Evolutionary conservation across 2,797 vertebrate genomes (phyloP).

Genomic region (Typhlichthys eigenmanni): DNA sequence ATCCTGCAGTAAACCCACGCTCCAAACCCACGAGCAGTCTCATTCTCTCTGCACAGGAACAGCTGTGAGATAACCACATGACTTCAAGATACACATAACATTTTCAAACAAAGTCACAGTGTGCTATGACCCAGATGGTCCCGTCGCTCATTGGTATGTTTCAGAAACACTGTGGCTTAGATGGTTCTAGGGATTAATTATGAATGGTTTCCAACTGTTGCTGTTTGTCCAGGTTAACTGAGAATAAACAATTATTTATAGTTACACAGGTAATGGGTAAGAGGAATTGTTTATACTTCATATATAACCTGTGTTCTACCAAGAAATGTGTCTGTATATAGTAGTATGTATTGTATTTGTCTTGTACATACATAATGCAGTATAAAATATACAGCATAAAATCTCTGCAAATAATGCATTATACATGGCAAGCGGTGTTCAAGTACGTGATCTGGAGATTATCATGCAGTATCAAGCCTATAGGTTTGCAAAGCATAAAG

Average conservation of each 20-base stretch:
- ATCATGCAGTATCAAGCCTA: too few species aligned
- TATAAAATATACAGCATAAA: too few species aligned
- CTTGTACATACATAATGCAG: neutral
- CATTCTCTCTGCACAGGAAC: slow-evolving; percentile 10
- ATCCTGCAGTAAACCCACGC: slow-evolving; percentile 22
- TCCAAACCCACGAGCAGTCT: neutral
- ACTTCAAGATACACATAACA: slow-evolving; percentile 1
- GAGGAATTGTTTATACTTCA: neutral
- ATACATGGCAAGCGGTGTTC: too few species aligned
- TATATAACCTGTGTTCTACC: slow-evolving; percentile 1
- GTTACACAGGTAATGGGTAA: slow-evolving; percentile 1
- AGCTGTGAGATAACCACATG: slow-evolving; percentile 9
- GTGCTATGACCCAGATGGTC: neutral
- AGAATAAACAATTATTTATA: slow-evolving; percentile 7
- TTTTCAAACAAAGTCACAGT: slow-evolving; percentile 1
- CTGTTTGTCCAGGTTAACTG: neutral
- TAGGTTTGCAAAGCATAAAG: too few species aligned
- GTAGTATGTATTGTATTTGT: neutral
- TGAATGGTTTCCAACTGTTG: slow-evolving; percentile 1
- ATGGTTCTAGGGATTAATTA: slow-evolving; percentile 7
- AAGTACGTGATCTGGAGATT: too few species aligned
- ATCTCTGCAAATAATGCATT: too few species aligned
- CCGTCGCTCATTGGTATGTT: neutral
- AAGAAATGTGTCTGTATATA: neutral
- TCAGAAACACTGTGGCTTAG: neutral